These are phyloP conservation scores for Drosophila tripunctata DNA, from an alignment of 2,888 invertebrate genomes.

Conservation along the genomic window DNA sequence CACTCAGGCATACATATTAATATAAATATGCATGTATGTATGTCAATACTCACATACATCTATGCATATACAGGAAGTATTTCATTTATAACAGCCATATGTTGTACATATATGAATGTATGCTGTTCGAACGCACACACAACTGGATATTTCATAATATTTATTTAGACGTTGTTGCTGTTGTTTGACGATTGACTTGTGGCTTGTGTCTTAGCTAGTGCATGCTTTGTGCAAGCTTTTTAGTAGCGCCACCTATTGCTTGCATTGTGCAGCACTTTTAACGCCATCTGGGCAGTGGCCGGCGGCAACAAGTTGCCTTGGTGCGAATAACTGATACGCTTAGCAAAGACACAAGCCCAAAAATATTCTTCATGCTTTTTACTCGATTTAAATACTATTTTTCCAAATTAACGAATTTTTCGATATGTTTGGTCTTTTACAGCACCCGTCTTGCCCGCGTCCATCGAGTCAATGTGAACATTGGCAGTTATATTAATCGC, in stretches of 20 bases:
- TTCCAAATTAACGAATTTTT: neutral
- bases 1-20: neutral
- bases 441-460: slow-evolving; percentile 68
- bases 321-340: slow-evolving; percentile 6
- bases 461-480: slow-evolving; percentile 54
- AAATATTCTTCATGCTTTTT: neutral
- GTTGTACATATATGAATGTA: too few relatives aligned
- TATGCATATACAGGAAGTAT: slow-evolving; percentile 4
- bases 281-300: slow-evolving; percentile 19
- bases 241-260: slow-evolving; percentile 39
- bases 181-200: neutral
- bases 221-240: slow-evolving; percentile 15
- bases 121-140: neutral
- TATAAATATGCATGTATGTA: neutral
- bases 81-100: slow-evolving; percentile 2
- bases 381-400: neutral
- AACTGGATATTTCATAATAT: slow-evolving; percentile 1
- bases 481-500: slow-evolving; percentile 54
- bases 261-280: neutral
- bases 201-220: slow-evolving; percentile 13
- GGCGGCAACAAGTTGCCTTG: neutral
- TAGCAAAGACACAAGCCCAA: slow-evolving; percentile 29
- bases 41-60: too few relatives aligned
- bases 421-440: slow-evolving; percentile 24
- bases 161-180: neutral